phyloP scores from a whole-genome alignment of 2,113 vertebrate genomes.

The Thunnus thynnus region DNA sequence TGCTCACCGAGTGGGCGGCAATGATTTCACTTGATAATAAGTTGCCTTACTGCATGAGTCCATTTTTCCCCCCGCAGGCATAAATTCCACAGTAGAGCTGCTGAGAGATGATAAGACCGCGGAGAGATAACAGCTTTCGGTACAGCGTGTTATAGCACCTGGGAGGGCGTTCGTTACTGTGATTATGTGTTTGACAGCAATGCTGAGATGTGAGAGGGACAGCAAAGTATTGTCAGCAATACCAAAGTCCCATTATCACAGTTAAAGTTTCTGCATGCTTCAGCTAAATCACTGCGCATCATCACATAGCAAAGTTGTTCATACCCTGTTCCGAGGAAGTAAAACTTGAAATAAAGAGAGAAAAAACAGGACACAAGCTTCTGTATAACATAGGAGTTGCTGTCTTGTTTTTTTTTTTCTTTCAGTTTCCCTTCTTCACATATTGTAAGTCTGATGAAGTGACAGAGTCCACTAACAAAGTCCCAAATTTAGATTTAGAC shows the following conservation, averaged over 20 bases:
- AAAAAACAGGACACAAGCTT: background rate
- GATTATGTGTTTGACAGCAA: conserved; percentile 57
- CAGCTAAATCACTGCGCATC: conserved; percentile 10
- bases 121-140: conserved; percentile 40
- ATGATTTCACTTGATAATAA: conserved; percentile 68
- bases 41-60: conserved; percentile 47
- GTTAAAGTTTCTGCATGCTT: conserved; percentile 18
- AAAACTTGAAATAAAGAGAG: background rate
- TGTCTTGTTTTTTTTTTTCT: background rate
- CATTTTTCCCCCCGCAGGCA: conserved; percentile 40
- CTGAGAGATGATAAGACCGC: conserved; percentile 54
- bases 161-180: conserved; percentile 47
- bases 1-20: conserved; percentile 36
- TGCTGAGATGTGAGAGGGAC: conserved; percentile 48
- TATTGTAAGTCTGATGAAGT: background rate
- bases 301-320: conserved; percentile 6
- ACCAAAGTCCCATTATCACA: conserved; percentile 30
- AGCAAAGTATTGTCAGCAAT: conserved; percentile 17
- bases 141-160: conserved; percentile 44
- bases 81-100: conserved; percentile 62
- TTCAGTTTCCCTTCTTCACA: background rate
- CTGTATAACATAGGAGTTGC: background rate
- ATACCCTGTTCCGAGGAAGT: background rate
- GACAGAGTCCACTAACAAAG: conserved; percentile 7
- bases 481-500: background rate